A percentile compares a stretch with the other conserved stretches of the same genome.
phyloP scores from a whole-genome alignment of 2,888 invertebrate genomes.

The Eucera pruinosa region DNA sequence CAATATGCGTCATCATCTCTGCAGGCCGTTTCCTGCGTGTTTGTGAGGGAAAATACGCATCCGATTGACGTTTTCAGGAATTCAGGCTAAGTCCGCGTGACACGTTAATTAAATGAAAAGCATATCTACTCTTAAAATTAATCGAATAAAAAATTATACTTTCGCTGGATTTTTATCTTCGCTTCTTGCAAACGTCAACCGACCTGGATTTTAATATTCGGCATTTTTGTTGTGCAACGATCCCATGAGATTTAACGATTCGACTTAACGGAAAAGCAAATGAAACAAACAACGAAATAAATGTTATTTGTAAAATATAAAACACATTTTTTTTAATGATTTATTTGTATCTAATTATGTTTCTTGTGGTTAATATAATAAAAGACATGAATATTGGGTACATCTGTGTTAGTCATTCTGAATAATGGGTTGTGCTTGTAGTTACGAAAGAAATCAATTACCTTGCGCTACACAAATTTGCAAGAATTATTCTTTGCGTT shows the following conservation, averaged over 20 bases:
- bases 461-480: not conserved
- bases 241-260: not conserved
- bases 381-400: too few relatives aligned
- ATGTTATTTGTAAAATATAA: not conserved
- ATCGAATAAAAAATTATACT: too few relatives aligned
- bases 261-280: not conserved
- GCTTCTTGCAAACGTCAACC: not conserved
- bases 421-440: not conserved
- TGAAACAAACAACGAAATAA: not conserved
- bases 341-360: too few relatives aligned
- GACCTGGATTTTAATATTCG: not conserved
- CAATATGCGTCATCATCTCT: slow-evolving; percentile 39
- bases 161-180: too few relatives aligned
- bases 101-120: too few relatives aligned
- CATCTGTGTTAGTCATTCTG: not conserved
- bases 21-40: slow-evolving; percentile 3
- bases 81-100: not conserved
- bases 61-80: not conserved
- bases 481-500: not conserved
- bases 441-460: slow-evolving; percentile 1
- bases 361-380: too few relatives aligned
- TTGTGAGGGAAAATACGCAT: not conserved
- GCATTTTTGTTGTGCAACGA: not conserved
- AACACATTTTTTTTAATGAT: too few relatives aligned
- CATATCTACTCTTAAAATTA: too few relatives aligned